Percentiles rank a stretch among this genome's conserved stretches.
Conservation (phyloP, 2,888 invertebrate genomes). For the Lasioglossum morio region DNA sequence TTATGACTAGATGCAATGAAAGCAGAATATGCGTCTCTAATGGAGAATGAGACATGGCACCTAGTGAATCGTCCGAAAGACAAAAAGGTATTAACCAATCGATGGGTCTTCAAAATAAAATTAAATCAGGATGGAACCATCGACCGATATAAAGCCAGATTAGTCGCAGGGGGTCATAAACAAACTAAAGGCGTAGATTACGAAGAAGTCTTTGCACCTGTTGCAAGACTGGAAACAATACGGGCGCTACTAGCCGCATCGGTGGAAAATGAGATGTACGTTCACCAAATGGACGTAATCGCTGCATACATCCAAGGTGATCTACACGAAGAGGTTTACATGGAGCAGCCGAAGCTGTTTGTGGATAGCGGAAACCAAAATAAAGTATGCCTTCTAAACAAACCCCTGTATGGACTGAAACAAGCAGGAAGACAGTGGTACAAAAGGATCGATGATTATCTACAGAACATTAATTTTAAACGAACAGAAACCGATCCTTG, state of each 20-base stretch:
- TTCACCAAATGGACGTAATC: neutral
- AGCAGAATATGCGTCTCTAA: neutral
- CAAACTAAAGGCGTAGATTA: neutral
- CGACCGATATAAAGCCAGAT: neutral
- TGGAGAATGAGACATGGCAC: neutral
- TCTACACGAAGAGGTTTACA: neutral
- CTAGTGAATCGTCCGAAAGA: neutral
- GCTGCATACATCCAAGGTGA: neutral
- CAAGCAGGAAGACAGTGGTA: neutral
- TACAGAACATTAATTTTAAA: neutral
- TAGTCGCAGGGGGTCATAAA: neutral
- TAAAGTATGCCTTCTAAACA: neutral
- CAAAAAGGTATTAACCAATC: neutral
- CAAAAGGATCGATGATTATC: neutral
- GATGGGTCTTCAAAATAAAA: neutral
- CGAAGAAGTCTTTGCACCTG: neutral
- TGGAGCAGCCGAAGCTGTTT: neutral
- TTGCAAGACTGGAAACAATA: neutral
- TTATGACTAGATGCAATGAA: neutral
- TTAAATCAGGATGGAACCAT: neutral
- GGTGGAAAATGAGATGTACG: neutral
- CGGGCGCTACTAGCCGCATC: neutral
- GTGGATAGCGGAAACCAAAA: neutral
- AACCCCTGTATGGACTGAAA: neutral
- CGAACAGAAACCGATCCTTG: neutral